phyloP scores from a whole-genome alignment of 2,888 invertebrate species.

The Macropis europaea region DNA sequence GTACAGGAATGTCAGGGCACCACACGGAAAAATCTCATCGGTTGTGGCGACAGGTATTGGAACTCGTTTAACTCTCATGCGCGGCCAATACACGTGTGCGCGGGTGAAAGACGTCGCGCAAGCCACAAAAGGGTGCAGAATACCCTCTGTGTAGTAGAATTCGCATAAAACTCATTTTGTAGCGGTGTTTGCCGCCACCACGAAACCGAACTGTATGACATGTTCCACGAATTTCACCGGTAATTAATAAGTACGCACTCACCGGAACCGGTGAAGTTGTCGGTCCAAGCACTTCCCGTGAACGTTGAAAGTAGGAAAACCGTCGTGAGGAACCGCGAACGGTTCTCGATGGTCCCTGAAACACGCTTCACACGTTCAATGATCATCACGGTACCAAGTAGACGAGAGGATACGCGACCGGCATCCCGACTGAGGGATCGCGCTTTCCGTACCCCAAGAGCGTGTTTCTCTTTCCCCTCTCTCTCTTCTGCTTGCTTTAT shows the following conservation, averaged over 20 bases:
- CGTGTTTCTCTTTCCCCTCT: constrained; percentile 47
- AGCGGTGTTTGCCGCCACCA: constrained; percentile 6
- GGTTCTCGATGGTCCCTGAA: constrained; percentile 44
- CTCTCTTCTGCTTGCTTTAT: constrained; percentile 21
- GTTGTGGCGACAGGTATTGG: background rate
- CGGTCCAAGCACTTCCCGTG: constrained; percentile 60
- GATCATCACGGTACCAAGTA: constrained; percentile 72
- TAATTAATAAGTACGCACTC: constrained; percentile 38
- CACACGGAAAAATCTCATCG: background rate
- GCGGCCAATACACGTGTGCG: background rate
- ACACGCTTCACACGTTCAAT: constrained; percentile 66
- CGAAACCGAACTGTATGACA: background rate
- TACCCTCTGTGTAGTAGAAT: background rate
- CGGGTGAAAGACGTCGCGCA: background rate
- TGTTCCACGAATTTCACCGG: background rate
- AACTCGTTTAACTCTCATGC: background rate
- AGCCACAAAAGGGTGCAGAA: background rate
- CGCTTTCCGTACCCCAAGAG: constrained; percentile 54
- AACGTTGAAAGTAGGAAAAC: constrained; percentile 51
- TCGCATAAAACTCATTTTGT: background rate
- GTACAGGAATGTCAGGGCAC: background rate
- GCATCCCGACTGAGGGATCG: constrained; percentile 78
- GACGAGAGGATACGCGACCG: constrained; percentile 76
- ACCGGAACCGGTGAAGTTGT: constrained; percentile 52
- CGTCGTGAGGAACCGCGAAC: constrained; percentile 50